phyloP scores from a whole-genome alignment of 2,888 invertebrate species.

The Conus canariensis region DNA sequence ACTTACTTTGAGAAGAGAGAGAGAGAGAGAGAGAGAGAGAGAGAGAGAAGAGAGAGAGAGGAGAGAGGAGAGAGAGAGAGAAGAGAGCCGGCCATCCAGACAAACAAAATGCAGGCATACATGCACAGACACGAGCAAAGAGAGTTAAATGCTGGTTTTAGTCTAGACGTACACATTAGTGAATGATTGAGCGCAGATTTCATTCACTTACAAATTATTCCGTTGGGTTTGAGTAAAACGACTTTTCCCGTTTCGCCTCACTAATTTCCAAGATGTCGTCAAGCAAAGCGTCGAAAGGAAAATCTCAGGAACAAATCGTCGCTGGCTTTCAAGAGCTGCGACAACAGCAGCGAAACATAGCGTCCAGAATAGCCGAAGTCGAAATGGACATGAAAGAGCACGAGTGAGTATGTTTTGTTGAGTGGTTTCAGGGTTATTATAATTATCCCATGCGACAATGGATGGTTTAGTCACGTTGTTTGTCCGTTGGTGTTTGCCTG shows the following conservation, averaged over 20 bases:
- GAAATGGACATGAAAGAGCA: conserved; percentile 97
- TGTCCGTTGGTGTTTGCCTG: too few relatives aligned
- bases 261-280: conserved; percentile 39
- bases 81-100: too few relatives aligned
- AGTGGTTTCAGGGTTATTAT: background rate
- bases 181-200: background rate
- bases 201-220: background rate
- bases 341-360: conserved; percentile 91
- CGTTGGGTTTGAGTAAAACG: background rate
- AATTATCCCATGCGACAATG: background rate
- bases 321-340: conserved; percentile 92
- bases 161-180: background rate
- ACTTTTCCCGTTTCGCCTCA: background rate
- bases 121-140: background rate
- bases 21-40: too few relatives aligned
- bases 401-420: conserved; percentile 84
- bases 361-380: conserved; percentile 93
- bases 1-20: too few relatives aligned
- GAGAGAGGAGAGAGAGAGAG: too few relatives aligned
- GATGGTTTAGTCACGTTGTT: too few relatives aligned
- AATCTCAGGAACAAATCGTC: conserved; percentile 87
- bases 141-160: background rate
- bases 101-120: too few relatives aligned
- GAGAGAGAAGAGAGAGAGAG: too few relatives aligned
- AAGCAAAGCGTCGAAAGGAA: conserved; percentile 30